Base-by-base conservation (phyloP, 1,140 invertebrate genomes). In the Agrypnia vestita region DNA sequence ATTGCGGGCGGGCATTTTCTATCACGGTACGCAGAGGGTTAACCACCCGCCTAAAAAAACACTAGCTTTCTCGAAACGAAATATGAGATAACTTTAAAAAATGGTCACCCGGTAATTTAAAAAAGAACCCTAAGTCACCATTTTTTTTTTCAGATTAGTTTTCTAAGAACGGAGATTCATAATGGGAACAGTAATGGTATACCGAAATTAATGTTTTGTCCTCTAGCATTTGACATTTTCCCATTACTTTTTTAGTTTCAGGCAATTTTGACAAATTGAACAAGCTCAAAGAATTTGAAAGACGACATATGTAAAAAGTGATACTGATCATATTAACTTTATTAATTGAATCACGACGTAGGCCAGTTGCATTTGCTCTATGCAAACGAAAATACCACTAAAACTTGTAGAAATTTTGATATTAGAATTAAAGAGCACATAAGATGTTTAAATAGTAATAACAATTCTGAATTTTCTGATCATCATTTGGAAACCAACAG, bases 51-150 rank as follows among this genome's bases (percentile, higher is more conserved):
- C 19, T 10, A 17, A 13, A 17, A 76, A 76, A 47, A 76, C 4
- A 55, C 44, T 35, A 71, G 46, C n/a, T 73, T 25, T 53, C 17
- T 55, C 17, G 15, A 35, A 73, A 19, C 51, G 59, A 64, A 76
- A 47, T 47, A 47, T 62, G 56, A 19, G 51, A 44, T 17, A n/a
- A n/a, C 9, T 56, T 75, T 44, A 76, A 76, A 75, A 76, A 76
- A 64, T 49, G 56, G 74, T 64, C 74, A 64, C 17, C 56, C 46
- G 56, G 17, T 61, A 12, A 59, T 19, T 19, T n/a, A 56, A 56
- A 75, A 75, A 75, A 35, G 44, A 47, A 1, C 74, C 74, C 74
- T 76, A 19, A n/a, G 74, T 76, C 74, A 62, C 74, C 74, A 64
- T 47, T 35, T 59, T 75, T 75, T 17, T n/a, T 75, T 44, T n/a